phyloP scores from a whole-genome alignment of 2,888 invertebrate genomes.

The Andrena hattorfiana region DNA sequence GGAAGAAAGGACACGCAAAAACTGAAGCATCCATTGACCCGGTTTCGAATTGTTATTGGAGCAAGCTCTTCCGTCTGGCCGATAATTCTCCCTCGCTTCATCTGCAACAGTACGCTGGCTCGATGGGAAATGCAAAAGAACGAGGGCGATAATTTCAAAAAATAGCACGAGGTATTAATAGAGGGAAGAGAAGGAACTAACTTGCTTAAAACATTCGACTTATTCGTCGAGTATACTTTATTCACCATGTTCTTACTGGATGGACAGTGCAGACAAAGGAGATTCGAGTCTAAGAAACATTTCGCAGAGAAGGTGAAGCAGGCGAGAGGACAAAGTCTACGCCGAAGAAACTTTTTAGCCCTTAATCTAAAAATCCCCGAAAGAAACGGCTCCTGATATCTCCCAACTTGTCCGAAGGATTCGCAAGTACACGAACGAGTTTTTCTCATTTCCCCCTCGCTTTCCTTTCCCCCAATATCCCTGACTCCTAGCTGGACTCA shows the following conservation, averaged over 20 bases:
- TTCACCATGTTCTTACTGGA: not conserved
- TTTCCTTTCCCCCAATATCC: conserved; percentile 6
- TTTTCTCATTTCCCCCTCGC: conserved; percentile 7
- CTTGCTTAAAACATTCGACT: not conserved
- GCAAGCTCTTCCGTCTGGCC: conserved; percentile 45
- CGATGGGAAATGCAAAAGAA: conserved; percentile 7
- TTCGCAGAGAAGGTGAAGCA: not conserved
- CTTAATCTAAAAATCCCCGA: conserved; percentile 47
- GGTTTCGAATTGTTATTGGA: conserved; percentile 61
- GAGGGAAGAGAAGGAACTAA: not conserved
- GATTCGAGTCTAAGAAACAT: not conserved
- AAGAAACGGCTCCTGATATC: conserved; percentile 58
- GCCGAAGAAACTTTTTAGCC: conserved; percentile 21
- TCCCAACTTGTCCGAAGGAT: conserved; percentile 56
- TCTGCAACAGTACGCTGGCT: conserved; percentile 29
- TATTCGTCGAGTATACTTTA: not conserved
- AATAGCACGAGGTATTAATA: not conserved
- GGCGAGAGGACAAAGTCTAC: conserved; percentile 1
- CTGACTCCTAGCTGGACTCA: conserved; percentile 6
- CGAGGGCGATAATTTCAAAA: not conserved
- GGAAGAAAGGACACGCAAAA: not conserved
- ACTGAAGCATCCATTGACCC: conserved; percentile 49
- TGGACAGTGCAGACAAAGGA: not conserved
- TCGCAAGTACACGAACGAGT: conserved; percentile 13
- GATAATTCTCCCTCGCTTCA: conserved; percentile 40